A percentile compares a stretch with the other conserved stretches of the same genome.
These are phyloP conservation scores for Rattus rattus DNA, from an alignment of 2,113 vertebrate species.

Conservation along the genomic window DNA sequence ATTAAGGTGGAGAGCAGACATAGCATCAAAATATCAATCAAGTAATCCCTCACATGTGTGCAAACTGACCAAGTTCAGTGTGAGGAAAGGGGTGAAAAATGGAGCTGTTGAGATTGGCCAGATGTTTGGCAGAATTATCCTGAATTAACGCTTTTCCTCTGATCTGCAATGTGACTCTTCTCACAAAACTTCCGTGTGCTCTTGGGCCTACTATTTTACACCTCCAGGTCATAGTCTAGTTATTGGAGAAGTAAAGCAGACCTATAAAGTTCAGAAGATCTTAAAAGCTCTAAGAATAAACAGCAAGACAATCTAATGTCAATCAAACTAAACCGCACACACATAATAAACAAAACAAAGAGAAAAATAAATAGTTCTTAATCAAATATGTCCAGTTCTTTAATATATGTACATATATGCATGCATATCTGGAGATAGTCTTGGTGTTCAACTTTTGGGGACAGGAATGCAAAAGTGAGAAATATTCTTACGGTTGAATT, in stretches of 20 bases:
- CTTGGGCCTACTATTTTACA: not conserved
- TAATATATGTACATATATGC: not conserved
- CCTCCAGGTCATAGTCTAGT: not conserved
- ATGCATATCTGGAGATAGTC: not conserved
- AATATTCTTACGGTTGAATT: not conserved
- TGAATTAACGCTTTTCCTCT: not conserved
- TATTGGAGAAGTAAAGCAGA: not conserved
- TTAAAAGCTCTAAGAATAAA: not conserved
- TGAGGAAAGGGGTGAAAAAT: not conserved
- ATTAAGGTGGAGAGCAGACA: not conserved
- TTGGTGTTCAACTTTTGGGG: not conserved
- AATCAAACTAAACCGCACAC: not conserved
- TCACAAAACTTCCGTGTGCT: not conserved
- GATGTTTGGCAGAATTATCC: not conserved
- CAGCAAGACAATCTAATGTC: not conserved
- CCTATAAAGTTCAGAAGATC: not conserved
- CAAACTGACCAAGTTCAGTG: no score
- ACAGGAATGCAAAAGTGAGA: not conserved
- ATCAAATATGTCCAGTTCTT: not conserved
- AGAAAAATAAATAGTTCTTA: not conserved
- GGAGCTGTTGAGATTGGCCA: not conserved
- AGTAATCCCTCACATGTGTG: no score
- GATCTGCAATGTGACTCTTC: not conserved
- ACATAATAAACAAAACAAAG: not conserved
- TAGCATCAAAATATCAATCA: rapidly evolving